Conservation (phyloP, 2,797 vertebrate species). For the Macroramphosus scolopax region DNA sequence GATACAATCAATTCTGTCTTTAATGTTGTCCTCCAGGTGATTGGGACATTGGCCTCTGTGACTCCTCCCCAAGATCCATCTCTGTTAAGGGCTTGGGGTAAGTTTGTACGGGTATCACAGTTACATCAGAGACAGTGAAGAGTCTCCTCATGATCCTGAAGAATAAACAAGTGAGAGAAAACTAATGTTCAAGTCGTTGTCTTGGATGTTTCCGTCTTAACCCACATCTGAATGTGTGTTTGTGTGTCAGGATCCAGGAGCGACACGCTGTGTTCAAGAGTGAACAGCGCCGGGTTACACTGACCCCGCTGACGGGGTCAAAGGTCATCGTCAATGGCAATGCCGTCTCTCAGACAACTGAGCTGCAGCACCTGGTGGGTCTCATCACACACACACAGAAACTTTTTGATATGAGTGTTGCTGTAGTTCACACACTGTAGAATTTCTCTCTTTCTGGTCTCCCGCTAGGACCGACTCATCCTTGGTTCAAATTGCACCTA, state of each 20-base stretch:
- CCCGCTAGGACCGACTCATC: slow-evolving; percentile 81
- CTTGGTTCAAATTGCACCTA: slow-evolving; percentile 86
- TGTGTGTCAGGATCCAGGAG: slow-evolving; percentile 81
- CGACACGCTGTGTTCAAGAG: slow-evolving; percentile 84
- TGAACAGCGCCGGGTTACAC: slow-evolving; percentile 69
- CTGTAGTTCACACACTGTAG: too few relatives aligned
- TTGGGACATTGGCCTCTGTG: slow-evolving; percentile 78
- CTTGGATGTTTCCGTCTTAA: too few relatives aligned
- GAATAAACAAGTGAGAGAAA: too few relatives aligned
- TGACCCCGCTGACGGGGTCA: slow-evolving; percentile 76
- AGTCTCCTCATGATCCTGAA: too few relatives aligned
- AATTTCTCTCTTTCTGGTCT: not conserved
- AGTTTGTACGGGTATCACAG: slow-evolving; percentile 22
- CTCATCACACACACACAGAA: not conserved
- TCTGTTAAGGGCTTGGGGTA: slow-evolving; percentile 85
- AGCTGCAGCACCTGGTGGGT: slow-evolving; percentile 85
- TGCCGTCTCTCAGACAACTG: slow-evolving; percentile 67
- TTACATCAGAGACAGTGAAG: too few relatives aligned
- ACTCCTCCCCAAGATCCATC: slow-evolving; percentile 74
- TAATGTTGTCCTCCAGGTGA: slow-evolving; percentile 71
- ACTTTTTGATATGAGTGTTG: too few relatives aligned
- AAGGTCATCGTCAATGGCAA: slow-evolving; percentile 85
- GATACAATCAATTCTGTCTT: not conserved
- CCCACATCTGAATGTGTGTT: not conserved
- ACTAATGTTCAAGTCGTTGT: too few relatives aligned